These are phyloP conservation scores for Emydoidea blandingii DNA, from an alignment of 2,797 vertebrate species.

Conservation along the genomic window DNA sequence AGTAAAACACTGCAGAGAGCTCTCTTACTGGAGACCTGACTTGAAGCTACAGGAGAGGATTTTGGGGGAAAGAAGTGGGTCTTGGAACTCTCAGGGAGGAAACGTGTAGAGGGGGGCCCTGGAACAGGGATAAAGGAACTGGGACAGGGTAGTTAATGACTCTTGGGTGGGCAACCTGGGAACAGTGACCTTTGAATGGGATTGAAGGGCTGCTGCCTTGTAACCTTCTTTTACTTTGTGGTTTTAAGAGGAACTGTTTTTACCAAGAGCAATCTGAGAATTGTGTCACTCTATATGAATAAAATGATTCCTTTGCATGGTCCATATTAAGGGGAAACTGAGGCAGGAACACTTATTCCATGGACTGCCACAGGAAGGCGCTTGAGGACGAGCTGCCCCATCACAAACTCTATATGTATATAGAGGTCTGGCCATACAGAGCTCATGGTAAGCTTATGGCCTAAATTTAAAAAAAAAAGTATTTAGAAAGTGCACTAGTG, in stretches of 20 bases:
- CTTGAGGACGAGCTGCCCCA: background rate
- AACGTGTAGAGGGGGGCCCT: background rate
- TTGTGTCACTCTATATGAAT: too few relatives aligned
- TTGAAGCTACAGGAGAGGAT: background rate
- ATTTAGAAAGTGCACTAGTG: background rate
- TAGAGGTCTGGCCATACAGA: background rate
- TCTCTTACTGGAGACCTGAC: background rate
- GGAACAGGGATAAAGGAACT: background rate
- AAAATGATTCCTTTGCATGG: background rate
- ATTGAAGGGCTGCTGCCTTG: too few relatives aligned
- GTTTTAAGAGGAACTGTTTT: too few relatives aligned
- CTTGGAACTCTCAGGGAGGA: background rate
- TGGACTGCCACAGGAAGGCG: background rate
- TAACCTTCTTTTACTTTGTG: too few relatives aligned
- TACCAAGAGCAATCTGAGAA: too few relatives aligned
- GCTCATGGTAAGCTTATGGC: background rate
- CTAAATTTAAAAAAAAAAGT: background rate
- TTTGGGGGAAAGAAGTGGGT: background rate
- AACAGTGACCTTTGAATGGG: too few relatives aligned
- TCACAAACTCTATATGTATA: background rate
- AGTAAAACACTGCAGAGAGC: background rate
- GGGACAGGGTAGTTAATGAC: background rate
- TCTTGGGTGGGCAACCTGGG: too few relatives aligned
- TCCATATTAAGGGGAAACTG: background rate
- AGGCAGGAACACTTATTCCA: background rate